Conservation (phyloP, 30 jellyfish, hydroid and myxozoan genomes). For the Sanderia malayensis region DNA sequence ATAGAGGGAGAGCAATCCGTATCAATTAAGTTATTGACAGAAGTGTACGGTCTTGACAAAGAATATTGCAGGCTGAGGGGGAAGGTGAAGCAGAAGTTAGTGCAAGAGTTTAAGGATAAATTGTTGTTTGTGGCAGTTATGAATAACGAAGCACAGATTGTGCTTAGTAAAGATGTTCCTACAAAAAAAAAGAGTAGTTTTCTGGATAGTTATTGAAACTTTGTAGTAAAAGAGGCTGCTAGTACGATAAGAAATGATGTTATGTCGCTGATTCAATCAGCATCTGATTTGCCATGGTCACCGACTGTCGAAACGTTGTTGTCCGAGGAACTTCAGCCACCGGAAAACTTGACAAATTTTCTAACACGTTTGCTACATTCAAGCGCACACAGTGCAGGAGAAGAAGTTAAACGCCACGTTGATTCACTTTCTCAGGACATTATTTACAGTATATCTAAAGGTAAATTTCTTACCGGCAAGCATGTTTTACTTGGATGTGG, state of each 20-base stretch:
- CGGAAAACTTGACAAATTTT: conserved; percentile 2
- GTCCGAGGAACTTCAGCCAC: conserved; percentile 26
- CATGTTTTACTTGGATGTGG: too few species aligned
- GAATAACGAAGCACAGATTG: conserved; percentile 7
- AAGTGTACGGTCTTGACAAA: not conserved
- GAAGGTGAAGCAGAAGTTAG: conserved; percentile 1
- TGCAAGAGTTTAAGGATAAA: not conserved
- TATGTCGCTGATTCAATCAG: conserved; percentile 3
- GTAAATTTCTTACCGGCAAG: too few species aligned
- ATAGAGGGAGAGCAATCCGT: not conserved
- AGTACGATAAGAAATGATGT: not conserved
- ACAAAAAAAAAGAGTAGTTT: not conserved
- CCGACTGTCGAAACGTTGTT: conserved; percentile 38
- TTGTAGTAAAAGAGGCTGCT: too few species aligned
- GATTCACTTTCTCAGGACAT: conserved; percentile 10
- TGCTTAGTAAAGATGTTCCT: not conserved
- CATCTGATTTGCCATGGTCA: conserved; percentile 36
- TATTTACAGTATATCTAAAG: conserved; percentile 9
- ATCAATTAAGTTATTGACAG: conserved; percentile 7
- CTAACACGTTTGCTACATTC: not conserved
- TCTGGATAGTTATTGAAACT: not conserved
- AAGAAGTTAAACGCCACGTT: conserved; percentile 1
- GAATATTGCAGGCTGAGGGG: too few species aligned
- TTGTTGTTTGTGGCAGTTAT: not conserved
- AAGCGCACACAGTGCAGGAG: conserved; percentile 3